Conservation (phyloP, 37 sponge, comb jelly and placozoan species). For the Chondrilla cf. caribensis region DNA sequence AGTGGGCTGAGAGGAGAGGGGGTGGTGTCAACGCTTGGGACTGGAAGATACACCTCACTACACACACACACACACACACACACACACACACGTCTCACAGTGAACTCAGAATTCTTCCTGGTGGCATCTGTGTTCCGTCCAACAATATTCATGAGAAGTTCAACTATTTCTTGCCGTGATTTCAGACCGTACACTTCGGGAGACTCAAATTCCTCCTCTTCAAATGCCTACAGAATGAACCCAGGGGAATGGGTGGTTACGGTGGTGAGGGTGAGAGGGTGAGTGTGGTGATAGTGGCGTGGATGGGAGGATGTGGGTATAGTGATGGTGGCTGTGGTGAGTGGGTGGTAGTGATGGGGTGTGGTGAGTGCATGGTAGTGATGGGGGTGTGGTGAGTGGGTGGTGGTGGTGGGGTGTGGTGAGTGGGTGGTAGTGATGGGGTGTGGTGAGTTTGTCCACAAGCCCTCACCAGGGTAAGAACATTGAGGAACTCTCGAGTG, state of each 20-base stretch:
- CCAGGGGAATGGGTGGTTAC: too few relatives aligned
- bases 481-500: constrained; percentile 84
- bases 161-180: constrained; percentile 57
- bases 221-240: constrained; percentile 62
- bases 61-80: background rate
- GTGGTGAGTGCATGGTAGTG: too few relatives aligned
- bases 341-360: too few relatives aligned
- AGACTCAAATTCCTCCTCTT: constrained; percentile 69
- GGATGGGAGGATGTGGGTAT: too few relatives aligned
- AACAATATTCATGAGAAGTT: constrained; percentile 63
- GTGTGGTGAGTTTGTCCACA: too few relatives aligned
- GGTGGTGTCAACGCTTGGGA: background rate
- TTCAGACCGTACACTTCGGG: constrained; percentile 42
- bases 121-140: background rate
- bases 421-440: too few relatives aligned
- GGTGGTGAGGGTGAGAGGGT: too few relatives aligned
- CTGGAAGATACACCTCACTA: background rate
- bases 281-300: too few relatives aligned
- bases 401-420: too few relatives aligned
- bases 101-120: background rate
- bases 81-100: too few relatives aligned
- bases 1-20: constrained; percentile 44
- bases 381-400: too few relatives aligned
- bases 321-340: too few relatives aligned
- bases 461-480: constrained; percentile 58